A percentile compares a stretch with the other conserved stretches of the same genome.
These are phyloP conservation scores for Gadopsis bispinosus DNA, from an alignment of 2,797 vertebrate genomes.

Conservation along the genomic window DNA sequence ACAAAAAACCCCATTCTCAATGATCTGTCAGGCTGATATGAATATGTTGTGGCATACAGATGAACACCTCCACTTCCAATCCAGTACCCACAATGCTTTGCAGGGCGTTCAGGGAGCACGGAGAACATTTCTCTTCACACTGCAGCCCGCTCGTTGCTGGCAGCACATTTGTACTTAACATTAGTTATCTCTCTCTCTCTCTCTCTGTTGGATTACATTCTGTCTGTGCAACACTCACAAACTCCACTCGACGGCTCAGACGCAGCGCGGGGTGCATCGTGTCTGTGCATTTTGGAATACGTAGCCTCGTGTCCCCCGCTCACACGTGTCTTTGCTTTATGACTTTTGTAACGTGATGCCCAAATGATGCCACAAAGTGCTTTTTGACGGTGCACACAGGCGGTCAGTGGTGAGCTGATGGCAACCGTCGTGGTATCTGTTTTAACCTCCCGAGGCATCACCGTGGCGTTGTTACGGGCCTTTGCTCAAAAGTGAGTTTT, in stretches of 20 bases:
- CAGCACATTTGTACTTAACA: slow-evolving; percentile 36
- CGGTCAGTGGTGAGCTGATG: slow-evolving; percentile 67
- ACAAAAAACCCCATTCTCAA: background rate
- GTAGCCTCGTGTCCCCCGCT: background rate
- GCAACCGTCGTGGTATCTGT: slow-evolving; percentile 68
- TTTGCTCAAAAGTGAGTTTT: slow-evolving; percentile 40
- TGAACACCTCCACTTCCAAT: slow-evolving; percentile 10
- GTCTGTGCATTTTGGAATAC: background rate
- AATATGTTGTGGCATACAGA: slow-evolving; percentile 4
- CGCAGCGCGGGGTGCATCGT: background rate
- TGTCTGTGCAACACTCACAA: slow-evolving; percentile 18
- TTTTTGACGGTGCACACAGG: slow-evolving; percentile 50
- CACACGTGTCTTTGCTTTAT: slow-evolving; percentile 44
- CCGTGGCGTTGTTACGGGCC: slow-evolving; percentile 57
- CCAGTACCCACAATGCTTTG: slow-evolving; percentile 47
- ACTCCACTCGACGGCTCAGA: slow-evolving; percentile 25
- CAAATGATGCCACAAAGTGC: slow-evolving; percentile 38
- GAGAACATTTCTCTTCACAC: slow-evolving; percentile 32
- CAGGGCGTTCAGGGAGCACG: slow-evolving; percentile 31
- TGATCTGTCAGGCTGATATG: background rate
- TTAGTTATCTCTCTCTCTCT: slow-evolving; percentile 24
- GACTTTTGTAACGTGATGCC: slow-evolving; percentile 41
- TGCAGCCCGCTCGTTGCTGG: slow-evolving; percentile 26
- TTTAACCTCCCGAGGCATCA: slow-evolving; percentile 68
- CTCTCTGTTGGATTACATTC: slow-evolving; percentile 25